Evolutionary conservation across 2,888 invertebrate species (phyloP).

Genomic region (Synergus itoensis): DNA sequence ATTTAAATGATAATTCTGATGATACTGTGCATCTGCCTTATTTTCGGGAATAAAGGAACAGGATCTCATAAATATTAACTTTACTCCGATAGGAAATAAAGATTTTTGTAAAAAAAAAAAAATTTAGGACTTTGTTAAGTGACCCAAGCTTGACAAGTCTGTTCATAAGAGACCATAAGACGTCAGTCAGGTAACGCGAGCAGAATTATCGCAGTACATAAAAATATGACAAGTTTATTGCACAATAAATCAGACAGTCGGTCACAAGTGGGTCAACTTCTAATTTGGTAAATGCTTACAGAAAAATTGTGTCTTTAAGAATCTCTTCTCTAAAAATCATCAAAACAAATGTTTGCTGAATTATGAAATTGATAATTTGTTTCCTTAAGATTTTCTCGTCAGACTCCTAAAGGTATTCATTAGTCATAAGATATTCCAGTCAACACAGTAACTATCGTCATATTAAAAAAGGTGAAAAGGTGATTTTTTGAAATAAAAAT

Average conservation of each 20-base stretch:
- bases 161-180: background rate
- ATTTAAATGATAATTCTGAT: background rate
- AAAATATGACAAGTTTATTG: conserved; percentile 23
- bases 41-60: background rate
- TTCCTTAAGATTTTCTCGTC: background rate
- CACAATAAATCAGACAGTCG: background rate
- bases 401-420: background rate
- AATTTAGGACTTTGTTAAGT: conserved; percentile 1
- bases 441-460: too few relatives aligned
- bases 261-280: background rate
- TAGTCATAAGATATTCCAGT: background rate
- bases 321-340: too few relatives aligned
- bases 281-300: background rate
- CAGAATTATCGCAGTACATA: background rate
- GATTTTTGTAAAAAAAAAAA: conserved; percentile 9
- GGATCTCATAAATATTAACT: conserved; percentile 1
- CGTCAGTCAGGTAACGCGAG: background rate
- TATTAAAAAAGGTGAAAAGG: too few relatives aligned
- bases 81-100: background rate
- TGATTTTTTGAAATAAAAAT: too few relatives aligned
- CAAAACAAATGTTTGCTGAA: too few relatives aligned
- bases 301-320: background rate
- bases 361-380: background rate
- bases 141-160: background rate
- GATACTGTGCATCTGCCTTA: background rate